phyloP scores from a whole-genome alignment of 2,888 invertebrate genomes.

The Lasioglossum figueresi region DNA sequence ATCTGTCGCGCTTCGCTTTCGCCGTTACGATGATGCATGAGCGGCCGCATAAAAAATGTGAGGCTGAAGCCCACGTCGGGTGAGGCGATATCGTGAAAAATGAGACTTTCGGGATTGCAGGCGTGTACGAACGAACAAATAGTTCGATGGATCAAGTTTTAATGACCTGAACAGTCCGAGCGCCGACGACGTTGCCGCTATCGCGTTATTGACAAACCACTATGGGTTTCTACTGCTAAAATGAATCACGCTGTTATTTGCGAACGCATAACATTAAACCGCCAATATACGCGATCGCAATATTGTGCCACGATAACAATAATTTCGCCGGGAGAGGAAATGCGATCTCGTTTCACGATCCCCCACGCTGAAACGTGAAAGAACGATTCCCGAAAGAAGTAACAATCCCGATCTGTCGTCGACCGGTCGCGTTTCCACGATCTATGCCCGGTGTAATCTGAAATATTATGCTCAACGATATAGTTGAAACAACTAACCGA shows the following conservation, averaged over 20 bases:
- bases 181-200: slow-evolving; percentile 70
- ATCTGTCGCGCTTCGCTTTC: slow-evolving; percentile 71
- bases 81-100: slow-evolving; percentile 73
- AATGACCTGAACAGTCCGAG: slow-evolving; percentile 75
- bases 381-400: slow-evolving; percentile 9
- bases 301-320: slow-evolving; percentile 66
- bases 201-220: slow-evolving; percentile 77
- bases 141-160: slow-evolving; percentile 76
- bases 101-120: slow-evolving; percentile 74
- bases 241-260: slow-evolving; percentile 73
- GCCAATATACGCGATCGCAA: slow-evolving; percentile 52
- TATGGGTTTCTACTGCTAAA: slow-evolving; percentile 67
- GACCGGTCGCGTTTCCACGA: slow-evolving; percentile 7
- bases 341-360: slow-evolving; percentile 52
- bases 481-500: slow-evolving; percentile 31
- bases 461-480: slow-evolving; percentile 30
- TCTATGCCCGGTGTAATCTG: slow-evolving; percentile 17
- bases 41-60: slow-evolving; percentile 72
- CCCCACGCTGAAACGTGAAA: slow-evolving; percentile 21
- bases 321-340: slow-evolving; percentile 60
- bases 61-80: slow-evolving; percentile 66
- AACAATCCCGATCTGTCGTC: not conserved
- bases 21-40: slow-evolving; percentile 73
- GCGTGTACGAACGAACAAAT: slow-evolving; percentile 73
- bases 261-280: slow-evolving; percentile 73